These are phyloP conservation scores for Netelia fuscicornis DNA, from an alignment of 2,888 invertebrate genomes.

Conservation along the genomic window DNA sequence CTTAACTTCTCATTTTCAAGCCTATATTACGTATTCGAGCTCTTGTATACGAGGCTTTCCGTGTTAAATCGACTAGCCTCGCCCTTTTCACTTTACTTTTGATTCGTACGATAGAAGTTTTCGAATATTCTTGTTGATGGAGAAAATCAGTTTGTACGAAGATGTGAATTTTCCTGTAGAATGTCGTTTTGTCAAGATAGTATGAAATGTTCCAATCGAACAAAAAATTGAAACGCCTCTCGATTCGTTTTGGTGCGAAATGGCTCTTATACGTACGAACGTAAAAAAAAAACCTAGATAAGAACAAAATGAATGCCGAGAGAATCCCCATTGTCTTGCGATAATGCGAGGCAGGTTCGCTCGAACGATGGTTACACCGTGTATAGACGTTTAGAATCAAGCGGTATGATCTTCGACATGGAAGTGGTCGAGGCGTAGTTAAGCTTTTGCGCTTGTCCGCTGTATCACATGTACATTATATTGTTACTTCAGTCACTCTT, in stretches of 20 bases:
- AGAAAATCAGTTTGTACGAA: too few relatives aligned
- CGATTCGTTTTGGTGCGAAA: background rate
- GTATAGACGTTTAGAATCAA: slow-evolving; percentile 44
- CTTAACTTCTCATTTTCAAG: background rate
- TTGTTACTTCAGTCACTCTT: slow-evolving; percentile 6
- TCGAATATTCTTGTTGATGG: background rate
- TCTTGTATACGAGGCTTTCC: background rate
- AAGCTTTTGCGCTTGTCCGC: background rate
- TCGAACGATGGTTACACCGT: slow-evolving; percentile 37
- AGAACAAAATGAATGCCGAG: slow-evolving; percentile 24
- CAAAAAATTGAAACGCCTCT: background rate
- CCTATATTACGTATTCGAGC: background rate
- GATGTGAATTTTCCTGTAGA: background rate
- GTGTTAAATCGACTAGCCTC: background rate
- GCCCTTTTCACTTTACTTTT: background rate
- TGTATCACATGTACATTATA: background rate
- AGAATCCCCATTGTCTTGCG: slow-evolving; percentile 45
- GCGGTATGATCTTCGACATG: slow-evolving; percentile 42
- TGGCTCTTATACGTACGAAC: background rate
- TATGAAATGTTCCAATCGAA: background rate
- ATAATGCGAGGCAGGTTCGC: slow-evolving; percentile 35
- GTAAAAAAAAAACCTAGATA: background rate
- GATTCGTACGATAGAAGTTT: background rate
- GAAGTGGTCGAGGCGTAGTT: slow-evolving; percentile 42
- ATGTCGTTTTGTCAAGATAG: background rate